A percentile compares a stretch with the other conserved stretches of the same genome.
Conservation (phyloP, 2,888 invertebrate genomes). For the Erebia ligea region DNA sequence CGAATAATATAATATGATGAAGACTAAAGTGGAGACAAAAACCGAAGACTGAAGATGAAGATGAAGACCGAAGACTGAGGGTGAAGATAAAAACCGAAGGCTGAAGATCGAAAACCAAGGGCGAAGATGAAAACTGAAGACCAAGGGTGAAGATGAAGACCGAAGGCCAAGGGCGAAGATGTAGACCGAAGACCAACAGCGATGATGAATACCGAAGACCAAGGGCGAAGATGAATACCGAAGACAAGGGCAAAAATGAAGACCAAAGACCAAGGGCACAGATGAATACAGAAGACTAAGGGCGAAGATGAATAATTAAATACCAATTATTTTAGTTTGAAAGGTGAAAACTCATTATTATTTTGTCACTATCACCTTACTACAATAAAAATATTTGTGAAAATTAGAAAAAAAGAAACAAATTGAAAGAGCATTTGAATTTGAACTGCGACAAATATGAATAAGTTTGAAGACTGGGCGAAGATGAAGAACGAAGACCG, state of each 20-base stretch:
- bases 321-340: too few species aligned
- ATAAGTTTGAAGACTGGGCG: background rate
- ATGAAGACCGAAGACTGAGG: background rate
- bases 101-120: slow-evolving; percentile 24
- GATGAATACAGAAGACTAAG: too few species aligned
- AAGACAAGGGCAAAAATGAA: background rate
- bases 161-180: slow-evolving; percentile 13
- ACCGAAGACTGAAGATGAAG: background rate
- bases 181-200: background rate
- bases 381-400: too few species aligned
- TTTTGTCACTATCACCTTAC: too few species aligned
- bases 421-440: too few species aligned
- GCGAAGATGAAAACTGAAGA: background rate
- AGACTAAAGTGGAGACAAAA: too few species aligned
- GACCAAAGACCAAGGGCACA: background rate
- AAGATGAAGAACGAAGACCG: slow-evolving; percentile 11
- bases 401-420: too few species aligned
- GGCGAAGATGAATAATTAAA: background rate
- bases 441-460: background rate
- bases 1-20: background rate
- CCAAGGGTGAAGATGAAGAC: background rate
- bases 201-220: slow-evolving; percentile 21
- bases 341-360: too few species aligned
- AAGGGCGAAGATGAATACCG: slow-evolving; percentile 22
- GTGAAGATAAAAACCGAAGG: background rate